phyloP scores from a whole-genome alignment of 2,113 vertebrate species.

The Oncorhynchus mykiss region DNA sequence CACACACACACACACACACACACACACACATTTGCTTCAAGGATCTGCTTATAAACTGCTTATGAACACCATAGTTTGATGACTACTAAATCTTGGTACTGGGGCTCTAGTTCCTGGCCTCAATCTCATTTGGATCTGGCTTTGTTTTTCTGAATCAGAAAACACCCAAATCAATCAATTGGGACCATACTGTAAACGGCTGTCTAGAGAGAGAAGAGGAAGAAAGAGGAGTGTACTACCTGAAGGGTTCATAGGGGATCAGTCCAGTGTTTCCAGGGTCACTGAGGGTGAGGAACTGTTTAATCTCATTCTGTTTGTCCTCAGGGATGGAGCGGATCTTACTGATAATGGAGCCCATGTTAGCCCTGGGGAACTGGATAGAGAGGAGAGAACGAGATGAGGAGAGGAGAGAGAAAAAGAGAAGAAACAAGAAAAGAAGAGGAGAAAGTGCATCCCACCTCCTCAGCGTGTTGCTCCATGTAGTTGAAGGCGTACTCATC shows the following conservation, averaged over 20 bases:
- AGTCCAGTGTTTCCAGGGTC: constrained; percentile 68
- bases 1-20: not conserved
- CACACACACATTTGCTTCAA: too few species aligned
- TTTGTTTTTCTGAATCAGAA: too few species aligned
- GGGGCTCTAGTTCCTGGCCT: too few species aligned
- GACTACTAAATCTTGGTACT: not conserved
- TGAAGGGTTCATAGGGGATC: constrained; percentile 80
- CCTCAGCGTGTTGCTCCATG: constrained; percentile 85
- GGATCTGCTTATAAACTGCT: not conserved
- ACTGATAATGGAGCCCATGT: constrained; percentile 71
- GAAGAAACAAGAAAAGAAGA: not conserved
- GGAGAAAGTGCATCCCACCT: constrained; percentile 66
- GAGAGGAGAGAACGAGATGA: not conserved
- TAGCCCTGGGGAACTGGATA: constrained; percentile 80
- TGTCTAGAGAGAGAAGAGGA: too few species aligned
- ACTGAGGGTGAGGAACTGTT: constrained; percentile 68
- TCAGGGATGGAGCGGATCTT: constrained; percentile 76
- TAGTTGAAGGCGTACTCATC: constrained; percentile 88
- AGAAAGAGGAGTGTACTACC: constrained; percentile 63
- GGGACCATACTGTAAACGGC: too few species aligned
- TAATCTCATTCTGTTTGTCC: constrained; percentile 75
- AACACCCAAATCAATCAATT: too few species aligned
- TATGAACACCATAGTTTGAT: not conserved
- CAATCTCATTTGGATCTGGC: too few species aligned
- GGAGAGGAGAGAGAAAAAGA: not conserved